These are phyloP conservation scores for Teleopsis dalmanni DNA, from an alignment of 1,140 invertebrate species.

Conservation along the genomic window DNA sequence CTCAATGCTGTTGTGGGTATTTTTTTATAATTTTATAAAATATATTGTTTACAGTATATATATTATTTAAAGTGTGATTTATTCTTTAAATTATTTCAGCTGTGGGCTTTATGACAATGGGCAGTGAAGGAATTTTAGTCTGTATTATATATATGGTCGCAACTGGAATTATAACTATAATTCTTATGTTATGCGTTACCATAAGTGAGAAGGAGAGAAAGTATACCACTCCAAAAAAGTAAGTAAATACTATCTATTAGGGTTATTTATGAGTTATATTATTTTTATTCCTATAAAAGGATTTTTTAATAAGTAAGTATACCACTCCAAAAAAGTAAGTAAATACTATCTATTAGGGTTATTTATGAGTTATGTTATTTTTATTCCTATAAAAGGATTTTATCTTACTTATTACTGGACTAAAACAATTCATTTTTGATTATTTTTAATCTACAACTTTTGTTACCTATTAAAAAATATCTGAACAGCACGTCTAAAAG, in stretches of 20 bases:
- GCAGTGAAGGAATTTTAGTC: too few species aligned
- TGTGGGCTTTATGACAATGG: background rate
- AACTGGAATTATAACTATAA: too few species aligned
- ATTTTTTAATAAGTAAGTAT: background rate
- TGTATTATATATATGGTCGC: too few species aligned
- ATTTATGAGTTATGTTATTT: background rate
- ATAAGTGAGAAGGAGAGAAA: slow-evolving; percentile 25
- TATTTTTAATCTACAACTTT: too few species aligned
- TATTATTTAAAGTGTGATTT: background rate
- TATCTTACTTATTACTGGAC: too few species aligned
- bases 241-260: slow-evolving; percentile 5
- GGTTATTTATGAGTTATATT: background rate
- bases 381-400: background rate
- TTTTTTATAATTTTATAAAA: too few species aligned
- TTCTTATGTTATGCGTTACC: too few species aligned
- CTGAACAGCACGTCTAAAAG: too few species aligned
- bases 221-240: slow-evolving; percentile 27
- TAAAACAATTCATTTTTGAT: too few species aligned
- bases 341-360: background rate
- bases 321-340: slow-evolving; percentile 27
- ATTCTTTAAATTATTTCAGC: too few species aligned
- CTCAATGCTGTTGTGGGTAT: slow-evolving; percentile 25
- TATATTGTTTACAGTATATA: background rate
- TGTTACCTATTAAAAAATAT: too few species aligned
- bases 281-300: background rate